Conservation (phyloP, 2,888 invertebrate genomes). For the Sceliomorpha sp. region DNA sequence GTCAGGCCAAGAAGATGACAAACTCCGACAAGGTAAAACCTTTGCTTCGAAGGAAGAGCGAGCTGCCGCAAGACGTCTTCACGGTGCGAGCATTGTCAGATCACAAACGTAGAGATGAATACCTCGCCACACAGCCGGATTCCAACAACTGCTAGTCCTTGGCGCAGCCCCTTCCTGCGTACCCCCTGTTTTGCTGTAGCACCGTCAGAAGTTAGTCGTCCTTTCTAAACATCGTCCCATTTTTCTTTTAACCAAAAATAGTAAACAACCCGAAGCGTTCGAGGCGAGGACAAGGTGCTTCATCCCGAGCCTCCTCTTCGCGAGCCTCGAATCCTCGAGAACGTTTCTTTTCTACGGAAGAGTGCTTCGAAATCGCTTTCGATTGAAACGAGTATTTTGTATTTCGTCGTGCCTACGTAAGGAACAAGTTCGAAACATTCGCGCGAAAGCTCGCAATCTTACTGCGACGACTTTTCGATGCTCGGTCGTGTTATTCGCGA, state of each 20-base stretch:
- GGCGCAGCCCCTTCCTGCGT: slow-evolving; percentile 73
- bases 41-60: slow-evolving; percentile 95
- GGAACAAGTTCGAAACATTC: slow-evolving; percentile 52
- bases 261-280: background rate
- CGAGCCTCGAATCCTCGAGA: background rate
- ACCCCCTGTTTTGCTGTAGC: slow-evolving; percentile 75
- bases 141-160: slow-evolving; percentile 91
- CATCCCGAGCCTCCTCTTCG: too few species aligned
- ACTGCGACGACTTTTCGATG: slow-evolving; percentile 29
- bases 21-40: slow-evolving; percentile 87
- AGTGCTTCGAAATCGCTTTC: slow-evolving; percentile 17
- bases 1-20: slow-evolving; percentile 69
- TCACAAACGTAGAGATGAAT: slow-evolving; percentile 96
- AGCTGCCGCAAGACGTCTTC: slow-evolving; percentile 95
- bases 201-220: slow-evolving; percentile 72
- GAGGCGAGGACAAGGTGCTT: background rate
- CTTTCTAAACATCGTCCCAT: slow-evolving; percentile 42
- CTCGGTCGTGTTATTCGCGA: too few species aligned
- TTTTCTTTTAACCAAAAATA: background rate
- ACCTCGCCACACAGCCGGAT: slow-evolving; percentile 91
- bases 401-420: slow-evolving; percentile 54
- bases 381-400: slow-evolving; percentile 45
- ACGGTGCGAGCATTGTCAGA: slow-evolving; percentile 95
- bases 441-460: slow-evolving; percentile 45
- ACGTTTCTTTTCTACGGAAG: slow-evolving; percentile 5